Conservation (phyloP, 2,888 invertebrate genomes). For the Caenorhabditis imperialis region DNA sequence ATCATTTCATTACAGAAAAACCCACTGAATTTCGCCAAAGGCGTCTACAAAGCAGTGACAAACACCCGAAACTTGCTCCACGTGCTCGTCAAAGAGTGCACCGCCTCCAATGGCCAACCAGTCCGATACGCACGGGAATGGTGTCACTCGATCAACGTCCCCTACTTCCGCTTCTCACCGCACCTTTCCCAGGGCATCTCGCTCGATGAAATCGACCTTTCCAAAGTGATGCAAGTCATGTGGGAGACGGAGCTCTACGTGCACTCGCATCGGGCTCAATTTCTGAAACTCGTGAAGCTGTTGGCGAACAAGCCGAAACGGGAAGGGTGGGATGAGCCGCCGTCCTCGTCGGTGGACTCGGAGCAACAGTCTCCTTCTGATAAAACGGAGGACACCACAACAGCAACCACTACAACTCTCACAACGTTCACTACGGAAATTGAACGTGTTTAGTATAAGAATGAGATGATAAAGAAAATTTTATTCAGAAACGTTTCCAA, state of each 20-base stretch:
- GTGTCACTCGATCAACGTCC: conserved; percentile 57
- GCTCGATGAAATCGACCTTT: conserved; percentile 52
- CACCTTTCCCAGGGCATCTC: conserved; percentile 51
- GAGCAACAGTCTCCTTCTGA: too few species aligned
- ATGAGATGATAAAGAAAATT: background rate
- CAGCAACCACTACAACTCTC: too few species aligned
- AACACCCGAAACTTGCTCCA: conserved; percentile 54
- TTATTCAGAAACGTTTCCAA: conserved; percentile 50
- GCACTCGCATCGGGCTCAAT: conserved; percentile 27
- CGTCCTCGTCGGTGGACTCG: too few species aligned
- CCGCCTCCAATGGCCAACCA: conserved; percentile 62
- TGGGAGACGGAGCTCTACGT: conserved; percentile 57
- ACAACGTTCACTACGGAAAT: too few species aligned
- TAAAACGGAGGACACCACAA: too few species aligned
- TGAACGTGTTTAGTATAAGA: too few species aligned
- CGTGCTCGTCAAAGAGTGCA: conserved; percentile 59
- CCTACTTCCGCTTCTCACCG: conserved; percentile 57
- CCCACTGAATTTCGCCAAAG: conserved; percentile 53
- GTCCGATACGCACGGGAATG: conserved; percentile 61
- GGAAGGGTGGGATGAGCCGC: too few species aligned
- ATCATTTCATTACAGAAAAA: too few species aligned
- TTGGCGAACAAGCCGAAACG: conserved; percentile 36
- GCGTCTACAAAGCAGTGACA: conserved; percentile 43
- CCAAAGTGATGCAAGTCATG: conserved; percentile 55
- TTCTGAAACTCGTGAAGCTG: conserved; percentile 29